Evolutionary conservation across 2,888 invertebrate species (phyloP), one percentile per base, ranked within the genome.

Genomic region (Formica aserva): DNA sequence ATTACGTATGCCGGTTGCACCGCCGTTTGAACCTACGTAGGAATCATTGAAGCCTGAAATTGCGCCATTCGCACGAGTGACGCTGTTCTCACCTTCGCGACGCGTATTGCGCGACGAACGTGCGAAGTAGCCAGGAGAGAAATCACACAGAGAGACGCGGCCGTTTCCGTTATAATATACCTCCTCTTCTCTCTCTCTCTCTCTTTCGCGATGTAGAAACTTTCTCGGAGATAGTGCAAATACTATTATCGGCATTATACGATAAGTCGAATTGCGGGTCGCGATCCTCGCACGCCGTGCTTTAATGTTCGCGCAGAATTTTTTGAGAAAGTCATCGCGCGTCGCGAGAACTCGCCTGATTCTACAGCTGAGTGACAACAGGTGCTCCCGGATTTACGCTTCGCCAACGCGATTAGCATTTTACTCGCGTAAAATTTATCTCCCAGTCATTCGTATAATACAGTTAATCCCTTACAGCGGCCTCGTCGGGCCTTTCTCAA

Each of bases 41-140:
- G 41, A 80, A 80, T 80, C 78, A 35, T 71, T 48, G 32, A 71
- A 45, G 60, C 71, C 78, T 80, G 78, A 80, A 80, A 81, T 83
- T 65, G 66, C 81, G 81, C 66, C 66, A 81, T 83, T 63, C 45
- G 52, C 67, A 41, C 45, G 60, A 66, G 52, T 52, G 75, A 72
- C 83, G 65, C 71, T 71, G 71, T 77, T 83, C 83, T 78, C 78
- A 55, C 57, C 62, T 52, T 29, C 48, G 65, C 65, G 82, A 63
- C 52, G 75, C 74, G 78, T 74, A 82, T 62, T 83, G 85, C 77
- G 85, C 86, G 87, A 87, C 86, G 86, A 78, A 91, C 89, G 89
- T 85, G 92, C 86, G 89, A 91, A 90, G 91, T 90, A 88, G 87
- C 91, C 85, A 83, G 88, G 86, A 90, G 91, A 91, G 92, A 92